A percentile compares a stretch with the other conserved stretches of the same genome.
phyloP scores from a whole-genome alignment of 2,888 invertebrate genomes.

The Neoascia interrupta region DNA sequence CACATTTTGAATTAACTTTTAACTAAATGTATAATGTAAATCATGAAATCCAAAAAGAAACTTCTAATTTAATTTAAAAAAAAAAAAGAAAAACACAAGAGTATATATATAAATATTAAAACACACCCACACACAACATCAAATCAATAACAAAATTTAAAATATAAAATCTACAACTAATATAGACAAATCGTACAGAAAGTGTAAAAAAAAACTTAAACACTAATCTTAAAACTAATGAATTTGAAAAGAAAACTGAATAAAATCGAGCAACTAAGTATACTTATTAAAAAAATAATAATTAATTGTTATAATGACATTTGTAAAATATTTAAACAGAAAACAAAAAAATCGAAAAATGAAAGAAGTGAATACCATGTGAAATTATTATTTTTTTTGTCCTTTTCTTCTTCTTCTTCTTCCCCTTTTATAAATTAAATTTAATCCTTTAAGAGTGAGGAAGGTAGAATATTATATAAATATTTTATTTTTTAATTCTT shows the following conservation, averaged over 20 bases:
- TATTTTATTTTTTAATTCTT: conserved; percentile 5
- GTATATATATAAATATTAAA: conserved; percentile 24
- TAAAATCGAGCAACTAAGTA: conserved; percentile 67
- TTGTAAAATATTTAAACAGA: conserved; percentile 59
- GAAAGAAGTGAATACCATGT: conserved; percentile 56
- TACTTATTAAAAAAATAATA: conserved; percentile 49
- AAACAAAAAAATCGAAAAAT: conserved; percentile 21
- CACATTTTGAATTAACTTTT: conserved; percentile 59
- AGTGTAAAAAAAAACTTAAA: conserved; percentile 29
- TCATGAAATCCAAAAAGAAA: conserved; percentile 66
- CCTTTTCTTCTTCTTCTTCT: conserved; percentile 22
- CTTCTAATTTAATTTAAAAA: conserved; percentile 50
- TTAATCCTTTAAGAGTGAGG: conserved; percentile 24
- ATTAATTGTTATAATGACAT: conserved; percentile 48
- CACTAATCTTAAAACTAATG: conserved; percentile 51
- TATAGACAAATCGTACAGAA: conserved; percentile 53
- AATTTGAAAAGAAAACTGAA: conserved; percentile 70
- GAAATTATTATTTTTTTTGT: conserved; percentile 49
- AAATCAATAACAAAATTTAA: conserved; percentile 63
- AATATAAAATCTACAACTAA: conserved; percentile 32
- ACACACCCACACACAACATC: conserved; percentile 42
- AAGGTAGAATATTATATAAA: conserved; percentile 21
- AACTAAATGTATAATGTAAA: conserved; percentile 63
- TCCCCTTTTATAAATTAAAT: conserved; percentile 18
- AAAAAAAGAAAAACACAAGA: conserved; percentile 20